phyloP scores from a whole-genome alignment of 1,140 invertebrate species.

The Rhyacophila brunnea region DNA sequence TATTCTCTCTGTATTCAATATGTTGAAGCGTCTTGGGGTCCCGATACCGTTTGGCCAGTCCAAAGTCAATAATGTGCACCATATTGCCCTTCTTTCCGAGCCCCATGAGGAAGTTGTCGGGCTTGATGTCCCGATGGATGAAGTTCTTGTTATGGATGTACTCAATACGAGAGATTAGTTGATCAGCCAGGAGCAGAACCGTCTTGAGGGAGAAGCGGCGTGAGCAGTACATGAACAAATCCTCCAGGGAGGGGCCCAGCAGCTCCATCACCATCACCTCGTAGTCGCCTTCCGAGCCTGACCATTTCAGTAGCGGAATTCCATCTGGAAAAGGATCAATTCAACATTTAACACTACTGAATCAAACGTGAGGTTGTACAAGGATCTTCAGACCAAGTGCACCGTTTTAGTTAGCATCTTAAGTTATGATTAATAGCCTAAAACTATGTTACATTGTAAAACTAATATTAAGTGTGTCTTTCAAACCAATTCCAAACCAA shows the following conservation, averaged over 20 bases:
- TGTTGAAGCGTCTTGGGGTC: conserved; percentile 90
- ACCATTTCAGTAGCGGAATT: conserved; percentile 97
- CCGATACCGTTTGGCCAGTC: conserved; percentile 96
- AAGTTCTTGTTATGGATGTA: conserved; percentile 97
- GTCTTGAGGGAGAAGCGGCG: conserved; percentile 97
- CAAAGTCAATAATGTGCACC: conserved; percentile 99
- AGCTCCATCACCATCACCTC: conserved; percentile 99
- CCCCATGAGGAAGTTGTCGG: conserved; percentile 99
- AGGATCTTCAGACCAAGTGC: too few relatives aligned
- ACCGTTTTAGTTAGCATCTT: background rate
- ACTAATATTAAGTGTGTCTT: too few relatives aligned
- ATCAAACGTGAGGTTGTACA: too few relatives aligned
- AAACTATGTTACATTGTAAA: too few relatives aligned
- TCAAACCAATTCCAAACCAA: too few relatives aligned
- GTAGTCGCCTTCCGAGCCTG: conserved; percentile 95
- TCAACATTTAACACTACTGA: too few relatives aligned
- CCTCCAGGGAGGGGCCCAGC: conserved; percentile 95
- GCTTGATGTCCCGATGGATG: conserved; percentile 95
- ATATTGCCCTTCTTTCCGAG: conserved; percentile 93
- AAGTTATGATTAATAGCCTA: too few relatives aligned
- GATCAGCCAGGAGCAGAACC: conserved; percentile 95
- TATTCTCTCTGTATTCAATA: conserved; percentile 98
- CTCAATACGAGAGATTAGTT: conserved; percentile 95
- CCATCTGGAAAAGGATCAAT: conserved; percentile 80
- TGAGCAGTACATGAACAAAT: conserved; percentile 98